Base-by-base conservation (phyloP, 2,888 invertebrate species). In the Oscheius sp. region DNA sequence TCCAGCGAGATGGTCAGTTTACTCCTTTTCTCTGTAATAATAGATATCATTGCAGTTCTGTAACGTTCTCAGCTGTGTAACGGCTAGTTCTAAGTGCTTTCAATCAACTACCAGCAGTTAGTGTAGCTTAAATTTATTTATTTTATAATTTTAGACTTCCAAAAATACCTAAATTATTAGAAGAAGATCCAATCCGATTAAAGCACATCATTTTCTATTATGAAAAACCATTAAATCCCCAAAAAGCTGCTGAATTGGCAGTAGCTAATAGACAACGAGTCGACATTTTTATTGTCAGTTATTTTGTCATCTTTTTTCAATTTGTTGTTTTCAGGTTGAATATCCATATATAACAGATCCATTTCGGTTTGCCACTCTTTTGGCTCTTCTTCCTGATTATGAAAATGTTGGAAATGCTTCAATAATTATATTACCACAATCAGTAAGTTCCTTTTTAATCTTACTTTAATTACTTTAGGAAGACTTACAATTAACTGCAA, bases 201-300 rank as follows among this genome's bases (percentile, higher is more conserved):
- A 61, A 61, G 43, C n/a, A 21, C 2, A 43, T 61, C 3, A n/a
- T 16, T 18, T 61, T 61, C 21, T 43, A 61, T 18, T 61, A 61
- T 43, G 45, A 43, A 2, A 23, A 61, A 41, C 43, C 18, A 21
- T 21, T 12, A 43, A 21, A 41, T 21, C 21, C 23, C 3, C 1
- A 21, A 21, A 16, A 61, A 41, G 43, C 43, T n/a, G 43, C 21
- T 21, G 23, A 61, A 21, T 12, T 43, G 12, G 43, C 21, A 18
- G 13, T 61, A 21, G 43, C 16, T 7, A 41, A 41, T 43, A n/a
- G 41, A 61, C 41, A 7, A 12, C 13, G 61, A 61, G 43, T 41
- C 41, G 61, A 61, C 43, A 1, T 43, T 7, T 41, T 61, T 18
- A 61, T 61, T 23, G 61, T 61, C 41, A 43, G 43, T 43, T 35